Percentiles rank a stretch among this genome's conserved stretches.
Evolutionary conservation across 2,797 vertebrate species (phyloP).

Genomic region (Tapera naevia): DNA sequence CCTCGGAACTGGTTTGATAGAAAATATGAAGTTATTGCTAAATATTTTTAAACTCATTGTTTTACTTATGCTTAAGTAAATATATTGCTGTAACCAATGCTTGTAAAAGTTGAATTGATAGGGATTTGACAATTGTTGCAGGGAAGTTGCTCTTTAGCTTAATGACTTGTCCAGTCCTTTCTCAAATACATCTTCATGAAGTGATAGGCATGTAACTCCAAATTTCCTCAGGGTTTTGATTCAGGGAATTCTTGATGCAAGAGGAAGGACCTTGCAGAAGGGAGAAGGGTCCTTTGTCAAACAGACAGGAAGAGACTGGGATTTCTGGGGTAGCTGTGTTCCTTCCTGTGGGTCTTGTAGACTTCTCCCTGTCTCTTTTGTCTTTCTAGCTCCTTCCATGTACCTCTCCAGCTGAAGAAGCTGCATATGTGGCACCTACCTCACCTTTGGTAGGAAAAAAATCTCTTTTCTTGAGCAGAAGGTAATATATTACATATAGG

Average conservation of each 20-base stretch:
- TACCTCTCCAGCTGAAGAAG: background rate
- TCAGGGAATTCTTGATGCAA: background rate
- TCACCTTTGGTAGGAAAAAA: background rate
- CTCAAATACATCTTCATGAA: background rate
- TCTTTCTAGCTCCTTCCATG: background rate
- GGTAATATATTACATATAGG: background rate
- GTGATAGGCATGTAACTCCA: background rate
- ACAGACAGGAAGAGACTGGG: background rate
- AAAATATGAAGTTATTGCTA: background rate
- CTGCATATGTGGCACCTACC: background rate
- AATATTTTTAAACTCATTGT: background rate
- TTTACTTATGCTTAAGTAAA: background rate
- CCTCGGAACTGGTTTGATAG: background rate
- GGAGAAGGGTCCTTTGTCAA: background rate
- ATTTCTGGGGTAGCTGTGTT: background rate
- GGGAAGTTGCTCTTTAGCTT: background rate
- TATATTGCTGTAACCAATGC: background rate
- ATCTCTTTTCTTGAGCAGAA: background rate
- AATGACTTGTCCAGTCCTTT: background rate
- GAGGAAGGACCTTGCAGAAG: background rate
- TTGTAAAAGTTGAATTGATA: background rate
- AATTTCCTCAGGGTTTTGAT: background rate
- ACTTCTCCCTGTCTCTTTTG: background rate
- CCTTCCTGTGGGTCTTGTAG: background rate
- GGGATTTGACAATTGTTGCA: background rate